Evolutionary conservation across 2,888 invertebrate species (phyloP).

Genomic region (Phania funesta): DNA sequence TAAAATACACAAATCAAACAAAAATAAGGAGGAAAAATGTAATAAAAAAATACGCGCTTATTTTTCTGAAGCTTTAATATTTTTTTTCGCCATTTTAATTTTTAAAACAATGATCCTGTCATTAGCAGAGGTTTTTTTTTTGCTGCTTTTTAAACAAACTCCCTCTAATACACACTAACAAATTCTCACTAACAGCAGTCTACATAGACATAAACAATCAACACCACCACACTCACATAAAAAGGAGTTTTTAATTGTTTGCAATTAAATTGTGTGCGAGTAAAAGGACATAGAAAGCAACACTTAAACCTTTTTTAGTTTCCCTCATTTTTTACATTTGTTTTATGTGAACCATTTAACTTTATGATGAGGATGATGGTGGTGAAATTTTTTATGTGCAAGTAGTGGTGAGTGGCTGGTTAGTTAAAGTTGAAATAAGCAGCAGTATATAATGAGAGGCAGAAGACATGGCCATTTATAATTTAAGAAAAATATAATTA

Average conservation of each 20-base stretch:
- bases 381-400: background rate
- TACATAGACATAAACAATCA: conserved; percentile 3
- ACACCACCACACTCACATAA: background rate
- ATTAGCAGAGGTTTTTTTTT: conserved; percentile 59
- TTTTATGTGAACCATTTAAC: conserved; percentile 36
- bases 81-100: conserved; percentile 22
- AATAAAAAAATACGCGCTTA: conserved; percentile 50
- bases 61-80: conserved; percentile 46
- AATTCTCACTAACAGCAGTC: background rate
- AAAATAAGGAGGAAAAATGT: conserved; percentile 11
- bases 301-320: conserved; percentile 58
- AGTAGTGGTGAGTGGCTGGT: conserved; percentile 5
- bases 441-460: background rate
- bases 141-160: conserved; percentile 21
- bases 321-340: background rate
- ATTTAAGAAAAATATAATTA: conserved; percentile 20
- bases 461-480: conserved; percentile 20
- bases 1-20: background rate
- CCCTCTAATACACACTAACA: background rate
- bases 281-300: conserved; percentile 62
- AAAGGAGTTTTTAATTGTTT: conserved; percentile 60
- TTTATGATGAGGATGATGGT: conserved; percentile 29
- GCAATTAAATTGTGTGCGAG: conserved; percentile 63
- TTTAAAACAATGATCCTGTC: conserved; percentile 59
- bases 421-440: conserved; percentile 30